Evolutionary conservation across 2,888 invertebrate genomes (phyloP).

Genomic region (Eupithecia vulgata): DNA sequence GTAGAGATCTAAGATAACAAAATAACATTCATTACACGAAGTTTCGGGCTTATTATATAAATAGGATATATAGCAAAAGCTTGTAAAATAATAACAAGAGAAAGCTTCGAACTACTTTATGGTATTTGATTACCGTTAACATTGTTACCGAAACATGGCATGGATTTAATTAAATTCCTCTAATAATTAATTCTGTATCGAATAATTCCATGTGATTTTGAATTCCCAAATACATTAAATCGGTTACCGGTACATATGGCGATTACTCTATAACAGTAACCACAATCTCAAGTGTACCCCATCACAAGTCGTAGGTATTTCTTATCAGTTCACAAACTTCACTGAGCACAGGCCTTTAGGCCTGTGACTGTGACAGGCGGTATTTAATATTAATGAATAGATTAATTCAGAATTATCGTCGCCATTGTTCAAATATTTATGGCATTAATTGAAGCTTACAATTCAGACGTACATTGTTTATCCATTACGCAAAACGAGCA

Average conservation of each 20-base stretch:
- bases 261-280: neutral
- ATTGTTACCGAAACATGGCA: neutral
- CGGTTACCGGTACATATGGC: neutral
- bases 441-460: conserved; percentile 36
- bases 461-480: conserved; percentile 39
- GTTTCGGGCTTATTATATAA: too few relatives aligned
- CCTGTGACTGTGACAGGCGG: conserved; percentile 16
- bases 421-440: conserved; percentile 37
- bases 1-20: too few relatives aligned
- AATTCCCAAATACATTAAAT: neutral
- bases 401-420: conserved; percentile 32
- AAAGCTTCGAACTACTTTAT: neutral
- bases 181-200: neutral
- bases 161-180: neutral
- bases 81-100: neutral
- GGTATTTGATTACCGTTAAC: neutral
- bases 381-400: conserved; percentile 30
- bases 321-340: conserved; percentile 15
- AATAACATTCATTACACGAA: too few relatives aligned
- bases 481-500: conserved; percentile 35
- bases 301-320: conserved; percentile 1
- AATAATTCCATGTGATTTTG: neutral
- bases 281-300: neutral
- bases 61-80: too few relatives aligned
- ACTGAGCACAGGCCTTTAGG: conserved; percentile 15